Conservation (phyloP, 1,140 invertebrate species). For the Meteorus sp. region DNA sequence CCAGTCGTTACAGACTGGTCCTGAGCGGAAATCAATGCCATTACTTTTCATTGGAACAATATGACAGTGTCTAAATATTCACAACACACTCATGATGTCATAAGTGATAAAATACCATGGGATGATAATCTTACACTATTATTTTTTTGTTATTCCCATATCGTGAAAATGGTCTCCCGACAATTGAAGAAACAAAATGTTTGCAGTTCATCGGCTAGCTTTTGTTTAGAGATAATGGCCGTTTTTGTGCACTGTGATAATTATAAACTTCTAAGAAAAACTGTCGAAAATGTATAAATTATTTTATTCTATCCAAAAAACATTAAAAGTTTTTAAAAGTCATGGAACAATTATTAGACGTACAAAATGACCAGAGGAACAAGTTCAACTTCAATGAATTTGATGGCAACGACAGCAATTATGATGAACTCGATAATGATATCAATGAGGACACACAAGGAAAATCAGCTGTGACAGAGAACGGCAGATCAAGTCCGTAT, state of each 20-base stretch:
- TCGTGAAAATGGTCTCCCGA: constrained; percentile 24
- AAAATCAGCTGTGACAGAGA: neutral
- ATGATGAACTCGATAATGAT: neutral
- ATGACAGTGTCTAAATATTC: constrained; percentile 16
- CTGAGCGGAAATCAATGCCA: constrained; percentile 16
- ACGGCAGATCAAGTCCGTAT: neutral
- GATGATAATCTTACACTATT: neutral
- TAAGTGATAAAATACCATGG: neutral
- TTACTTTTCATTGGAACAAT: constrained; percentile 22
- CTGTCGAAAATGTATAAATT: neutral
- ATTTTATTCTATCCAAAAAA: constrained; percentile 14
- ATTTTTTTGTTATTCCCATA: constrained; percentile 14
- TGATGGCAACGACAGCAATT: too few species aligned
- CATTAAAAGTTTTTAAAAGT: neutral
- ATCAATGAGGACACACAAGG: neutral
- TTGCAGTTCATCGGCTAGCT: neutral
- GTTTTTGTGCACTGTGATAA: constrained; percentile 8
- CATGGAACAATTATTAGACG: neutral
- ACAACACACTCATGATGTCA: neutral
- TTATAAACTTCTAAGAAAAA: neutral
- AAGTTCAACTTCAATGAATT: too few species aligned
- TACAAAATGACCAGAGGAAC: neutral
- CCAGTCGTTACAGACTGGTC: constrained; percentile 16
- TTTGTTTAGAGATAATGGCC: constrained; percentile 19
- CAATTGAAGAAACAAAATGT: constrained; percentile 5